A percentile compares a stretch with the other conserved stretches of the same genome.
These are phyloP conservation scores for Dasypolia templi DNA, from an alignment of 2,888 invertebrate genomes.

Conservation along the genomic window DNA sequence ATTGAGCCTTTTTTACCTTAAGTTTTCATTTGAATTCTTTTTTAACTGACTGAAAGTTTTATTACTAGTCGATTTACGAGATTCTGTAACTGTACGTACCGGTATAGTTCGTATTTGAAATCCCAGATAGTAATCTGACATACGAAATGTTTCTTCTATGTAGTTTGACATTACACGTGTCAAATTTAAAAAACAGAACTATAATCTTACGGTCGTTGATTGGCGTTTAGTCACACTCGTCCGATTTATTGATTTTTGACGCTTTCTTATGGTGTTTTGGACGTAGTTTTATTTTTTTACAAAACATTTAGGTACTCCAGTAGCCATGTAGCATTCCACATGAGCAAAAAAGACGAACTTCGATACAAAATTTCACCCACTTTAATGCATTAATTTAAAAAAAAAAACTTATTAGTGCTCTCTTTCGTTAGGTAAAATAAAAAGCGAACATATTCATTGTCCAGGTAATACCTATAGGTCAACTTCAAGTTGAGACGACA, in stretches of 20 bases:
- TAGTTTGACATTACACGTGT: no score
- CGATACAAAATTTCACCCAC: not conserved
- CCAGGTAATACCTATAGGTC: not conserved
- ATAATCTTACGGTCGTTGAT: no score
- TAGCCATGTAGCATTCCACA: not conserved
- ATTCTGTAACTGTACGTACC: not conserved
- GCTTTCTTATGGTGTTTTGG: not conserved
- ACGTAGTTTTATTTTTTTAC: not conserved
- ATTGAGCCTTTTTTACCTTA: not conserved
- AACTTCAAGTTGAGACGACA: not conserved
- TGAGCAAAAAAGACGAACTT: not conserved
- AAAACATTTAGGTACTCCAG: not conserved
- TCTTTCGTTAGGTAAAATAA: not conserved
- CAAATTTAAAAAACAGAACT: no score
- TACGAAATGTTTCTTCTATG: no score
- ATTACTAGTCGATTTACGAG: not conserved
- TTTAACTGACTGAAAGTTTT: not conserved
- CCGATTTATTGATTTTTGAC: not conserved
- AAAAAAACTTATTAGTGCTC: not conserved
- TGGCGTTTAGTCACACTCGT: no score
- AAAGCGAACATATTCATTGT: not conserved
- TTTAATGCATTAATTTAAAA: not conserved
- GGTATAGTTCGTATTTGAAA: no score
- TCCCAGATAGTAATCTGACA: no score
- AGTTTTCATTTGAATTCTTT: not conserved